Conservation (phyloP, 2,113 vertebrate species). For the Phrynosoma blainvillii region DNA sequence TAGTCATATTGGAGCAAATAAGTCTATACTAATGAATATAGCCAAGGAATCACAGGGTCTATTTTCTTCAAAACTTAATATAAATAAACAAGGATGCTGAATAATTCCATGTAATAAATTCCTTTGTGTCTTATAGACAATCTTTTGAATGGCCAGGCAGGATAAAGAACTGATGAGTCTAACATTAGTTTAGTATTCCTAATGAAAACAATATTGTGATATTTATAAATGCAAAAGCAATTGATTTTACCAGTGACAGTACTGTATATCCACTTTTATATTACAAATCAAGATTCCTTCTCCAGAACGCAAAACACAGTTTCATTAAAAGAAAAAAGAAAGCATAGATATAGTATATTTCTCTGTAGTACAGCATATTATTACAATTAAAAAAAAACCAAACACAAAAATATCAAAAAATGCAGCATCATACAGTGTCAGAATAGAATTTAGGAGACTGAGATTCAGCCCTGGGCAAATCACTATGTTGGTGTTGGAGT, state of each 20-base stretch:
- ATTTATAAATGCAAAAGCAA: conserved; percentile 30
- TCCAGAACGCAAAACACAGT: background rate
- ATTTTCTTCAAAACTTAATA: conserved; percentile 25
- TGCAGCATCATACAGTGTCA: background rate
- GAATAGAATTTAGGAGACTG: background rate
- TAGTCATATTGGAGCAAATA: conserved; percentile 24
- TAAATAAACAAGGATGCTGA: conserved; percentile 29
- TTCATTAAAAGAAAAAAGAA: background rate
- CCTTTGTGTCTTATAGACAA: conserved; percentile 5
- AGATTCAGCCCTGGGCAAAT: background rate
- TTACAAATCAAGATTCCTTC: conserved; percentile 26
- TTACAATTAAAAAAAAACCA: background rate
- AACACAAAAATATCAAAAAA: background rate
- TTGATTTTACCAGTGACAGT: conserved; percentile 25
- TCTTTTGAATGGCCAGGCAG: conserved; percentile 8
- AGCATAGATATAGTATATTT: background rate
- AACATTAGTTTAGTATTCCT: conserved; percentile 22
- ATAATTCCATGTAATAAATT: conserved; percentile 16
- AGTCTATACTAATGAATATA: background rate
- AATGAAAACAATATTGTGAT: conserved; percentile 33
- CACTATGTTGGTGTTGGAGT: too few relatives aligned
- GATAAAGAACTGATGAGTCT: conserved; percentile 26
- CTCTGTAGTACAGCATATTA: background rate
- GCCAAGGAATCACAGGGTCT: background rate
- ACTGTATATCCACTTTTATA: conserved; percentile 15